These are phyloP conservation scores for Ascidia mentula DNA, from an alignment of 23 tunicate genomes.

Conservation along the genomic window DNA sequence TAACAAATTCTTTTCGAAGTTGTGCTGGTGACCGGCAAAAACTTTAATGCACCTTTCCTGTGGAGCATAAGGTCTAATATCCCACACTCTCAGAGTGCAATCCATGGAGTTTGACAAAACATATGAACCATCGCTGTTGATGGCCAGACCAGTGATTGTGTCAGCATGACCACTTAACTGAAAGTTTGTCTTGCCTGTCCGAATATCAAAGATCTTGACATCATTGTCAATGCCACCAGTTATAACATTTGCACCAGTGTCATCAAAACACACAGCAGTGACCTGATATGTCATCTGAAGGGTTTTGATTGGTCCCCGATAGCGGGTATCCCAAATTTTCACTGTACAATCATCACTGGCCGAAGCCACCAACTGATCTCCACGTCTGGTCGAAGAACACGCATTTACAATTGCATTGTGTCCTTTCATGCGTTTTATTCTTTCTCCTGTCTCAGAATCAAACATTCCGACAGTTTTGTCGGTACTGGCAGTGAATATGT, in stretches of 20 bases:
- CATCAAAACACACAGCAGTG: slow-evolving; percentile 80
- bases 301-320: slow-evolving; percentile 61
- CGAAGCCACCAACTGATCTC: slow-evolving; percentile 89
- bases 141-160: slow-evolving; percentile 76
- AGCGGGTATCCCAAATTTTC: slow-evolving; percentile 87
- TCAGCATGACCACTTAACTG: slow-evolving; percentile 79
- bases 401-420: slow-evolving; percentile 92
- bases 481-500: slow-evolving; percentile 76
- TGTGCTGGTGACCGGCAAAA: slow-evolving; percentile 78
- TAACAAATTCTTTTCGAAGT: slow-evolving; percentile 89
- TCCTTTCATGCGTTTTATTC: slow-evolving; percentile 94
- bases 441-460: slow-evolving; percentile 86
- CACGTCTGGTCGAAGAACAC: slow-evolving; percentile 61
- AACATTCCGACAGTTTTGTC: slow-evolving; percentile 97
- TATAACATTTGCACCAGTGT: slow-evolving; percentile 69
- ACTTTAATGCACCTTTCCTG: slow-evolving; percentile 69
- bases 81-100: slow-evolving; percentile 86
- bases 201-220: slow-evolving; percentile 75
- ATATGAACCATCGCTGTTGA: slow-evolving; percentile 64
- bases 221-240: slow-evolving; percentile 93
- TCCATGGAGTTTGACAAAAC: slow-evolving; percentile 96
- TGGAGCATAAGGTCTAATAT: slow-evolving; percentile 89
- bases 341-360: slow-evolving; percentile 93
- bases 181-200: slow-evolving; percentile 48
- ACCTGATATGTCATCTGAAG: slow-evolving; percentile 78